Evolutionary conservation across 1,140 invertebrate species (phyloP).

Genomic region (Wiebesia pumilae): DNA sequence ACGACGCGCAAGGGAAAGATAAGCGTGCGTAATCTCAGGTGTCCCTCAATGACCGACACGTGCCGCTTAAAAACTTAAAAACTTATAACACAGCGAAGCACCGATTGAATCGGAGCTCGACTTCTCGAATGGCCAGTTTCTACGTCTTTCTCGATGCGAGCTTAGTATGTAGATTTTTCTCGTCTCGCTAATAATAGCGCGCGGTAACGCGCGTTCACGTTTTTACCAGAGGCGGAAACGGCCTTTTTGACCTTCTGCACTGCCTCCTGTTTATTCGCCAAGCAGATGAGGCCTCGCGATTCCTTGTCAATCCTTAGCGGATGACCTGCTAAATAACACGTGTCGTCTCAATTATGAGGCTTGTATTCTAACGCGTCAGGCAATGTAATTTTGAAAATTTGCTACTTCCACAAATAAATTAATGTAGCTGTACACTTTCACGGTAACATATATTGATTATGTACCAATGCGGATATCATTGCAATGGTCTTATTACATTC

Average conservation of each 20-base stretch:
- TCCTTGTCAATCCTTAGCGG: neutral
- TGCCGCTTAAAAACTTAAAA: neutral
- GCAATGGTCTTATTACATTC: too few species aligned
- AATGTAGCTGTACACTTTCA: too few species aligned
- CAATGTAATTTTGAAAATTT: too few species aligned
- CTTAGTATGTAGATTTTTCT: neutral
- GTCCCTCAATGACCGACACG: neutral
- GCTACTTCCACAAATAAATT: too few species aligned
- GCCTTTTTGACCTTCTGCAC: neutral
- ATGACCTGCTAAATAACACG: neutral
- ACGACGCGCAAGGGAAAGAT: neutral
- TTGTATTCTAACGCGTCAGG: too few species aligned
- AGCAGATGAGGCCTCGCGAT: neutral
- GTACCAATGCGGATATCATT: too few species aligned
- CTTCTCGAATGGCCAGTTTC: neutral
- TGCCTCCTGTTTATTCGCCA: neutral
- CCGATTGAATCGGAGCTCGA: neutral
- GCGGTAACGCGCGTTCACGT: neutral
- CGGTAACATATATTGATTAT: too few species aligned
- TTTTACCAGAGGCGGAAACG: neutral
- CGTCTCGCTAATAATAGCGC: neutral
- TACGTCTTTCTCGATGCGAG: too few species aligned
- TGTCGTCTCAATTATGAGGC: too few species aligned
- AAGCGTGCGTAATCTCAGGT: neutral
- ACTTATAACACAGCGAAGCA: neutral